A percentile compares a stretch with the other conserved stretches of the same genome.
Conservation (phyloP, 1,140 invertebrate species). For the Drosophila trapezifrons region DNA sequence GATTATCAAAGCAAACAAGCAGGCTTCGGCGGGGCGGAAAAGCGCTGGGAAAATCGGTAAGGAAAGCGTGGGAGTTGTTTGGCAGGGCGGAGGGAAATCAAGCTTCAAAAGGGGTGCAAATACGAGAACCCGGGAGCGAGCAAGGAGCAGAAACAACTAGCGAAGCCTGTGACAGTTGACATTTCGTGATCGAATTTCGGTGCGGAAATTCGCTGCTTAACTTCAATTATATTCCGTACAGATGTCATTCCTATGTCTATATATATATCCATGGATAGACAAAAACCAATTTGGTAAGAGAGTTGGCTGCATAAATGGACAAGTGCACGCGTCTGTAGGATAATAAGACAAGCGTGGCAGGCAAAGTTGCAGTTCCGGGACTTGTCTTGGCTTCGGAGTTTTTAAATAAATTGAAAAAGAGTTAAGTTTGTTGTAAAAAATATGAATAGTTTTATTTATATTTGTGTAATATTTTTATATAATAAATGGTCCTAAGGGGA, state of each 20-base stretch:
- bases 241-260: slow-evolving; percentile 6
- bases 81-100: neutral
- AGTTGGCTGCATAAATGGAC: slow-evolving; percentile 4
- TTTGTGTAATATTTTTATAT: neutral
- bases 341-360: slow-evolving; percentile 1
- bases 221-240: slow-evolving; percentile 20
- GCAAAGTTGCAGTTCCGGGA: neutral
- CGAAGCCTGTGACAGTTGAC: slow-evolving; percentile 28
- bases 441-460: neutral
- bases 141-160: neutral
- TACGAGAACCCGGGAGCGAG: neutral
- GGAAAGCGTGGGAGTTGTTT: neutral
- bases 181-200: slow-evolving; percentile 43
- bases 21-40: slow-evolving; percentile 1
- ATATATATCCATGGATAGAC: neutral
- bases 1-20: slow-evolving; percentile 77
- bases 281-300: neutral
- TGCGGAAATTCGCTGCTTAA: slow-evolving; percentile 25
- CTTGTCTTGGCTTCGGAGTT: neutral
- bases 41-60: neutral
- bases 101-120: slow-evolving; percentile 1
- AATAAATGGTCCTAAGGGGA: neutral
- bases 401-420: neutral
- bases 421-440: neutral
- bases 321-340: neutral